Evolutionary conservation across 53 echinoderm and acorn worm genomes (phyloP).

Genomic region (Patiria pectinifera): DNA sequence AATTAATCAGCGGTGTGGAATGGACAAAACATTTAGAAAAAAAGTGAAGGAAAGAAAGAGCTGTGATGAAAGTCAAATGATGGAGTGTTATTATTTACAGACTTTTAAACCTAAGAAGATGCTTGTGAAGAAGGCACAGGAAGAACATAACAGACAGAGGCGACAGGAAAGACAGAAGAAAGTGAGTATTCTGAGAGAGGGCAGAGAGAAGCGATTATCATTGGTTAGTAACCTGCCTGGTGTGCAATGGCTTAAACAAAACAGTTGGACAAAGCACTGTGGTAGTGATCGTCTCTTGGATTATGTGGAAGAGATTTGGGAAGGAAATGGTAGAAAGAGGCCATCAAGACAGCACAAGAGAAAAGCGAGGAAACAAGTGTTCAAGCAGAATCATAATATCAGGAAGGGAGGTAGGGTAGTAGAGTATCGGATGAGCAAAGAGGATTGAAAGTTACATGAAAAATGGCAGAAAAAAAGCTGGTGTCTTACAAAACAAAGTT

Average conservation of each 20-base stretch:
- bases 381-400: conserved; percentile 10
- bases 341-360: not conserved
- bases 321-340: no score
- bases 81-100: no score
- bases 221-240: not conserved
- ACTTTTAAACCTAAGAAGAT: not conserved
- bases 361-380: conserved; percentile 2
- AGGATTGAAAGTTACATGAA: not conserved
- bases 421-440: conserved; percentile 11
- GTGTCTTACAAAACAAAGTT: conserved; percentile 1
- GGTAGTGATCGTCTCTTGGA: not conserved
- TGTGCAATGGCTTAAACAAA: not conserved
- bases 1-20: no score
- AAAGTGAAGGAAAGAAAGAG: no score
- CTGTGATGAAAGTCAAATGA: no score
- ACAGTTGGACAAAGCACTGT: not conserved
- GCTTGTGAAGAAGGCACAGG: not conserved
- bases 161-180: not conserved
- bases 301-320: no score
- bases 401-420: conserved; percentile 26
- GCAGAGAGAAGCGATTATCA: not conserved
- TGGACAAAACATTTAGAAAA: no score
- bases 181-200: not conserved
- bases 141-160: not conserved
- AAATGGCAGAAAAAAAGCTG: not conserved